Conservation (phyloP, 1,140 invertebrate genomes). For the Apis dorsata region DNA sequence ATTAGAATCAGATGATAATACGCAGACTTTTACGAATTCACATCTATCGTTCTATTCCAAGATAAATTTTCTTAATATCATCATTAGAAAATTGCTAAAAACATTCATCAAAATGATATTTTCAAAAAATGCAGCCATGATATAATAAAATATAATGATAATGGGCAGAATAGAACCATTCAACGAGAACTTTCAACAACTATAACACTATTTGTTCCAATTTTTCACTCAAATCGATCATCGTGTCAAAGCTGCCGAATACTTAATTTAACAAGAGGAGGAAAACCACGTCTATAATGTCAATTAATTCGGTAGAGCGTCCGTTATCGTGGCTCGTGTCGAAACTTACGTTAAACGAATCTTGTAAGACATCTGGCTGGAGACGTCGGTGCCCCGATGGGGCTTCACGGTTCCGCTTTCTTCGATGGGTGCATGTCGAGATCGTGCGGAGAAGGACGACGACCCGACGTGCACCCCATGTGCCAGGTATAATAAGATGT, state of each 20-base stretch:
- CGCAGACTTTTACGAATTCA: too few species aligned
- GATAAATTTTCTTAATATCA: too few species aligned
- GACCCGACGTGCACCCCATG: conserved; percentile 53
- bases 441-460: conserved; percentile 56
- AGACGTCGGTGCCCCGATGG: conserved; percentile 44
- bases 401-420: conserved; percentile 64
- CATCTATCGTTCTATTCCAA: too few species aligned
- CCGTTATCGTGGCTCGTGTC: conserved; percentile 43
- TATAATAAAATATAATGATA: too few species aligned
- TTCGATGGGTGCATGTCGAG: conserved; percentile 43
- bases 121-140: too few species aligned
- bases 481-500: conserved; percentile 70
- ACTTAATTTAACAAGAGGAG: neutral
- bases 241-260: neutral
- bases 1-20: too few species aligned
- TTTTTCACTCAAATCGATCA: neutral
- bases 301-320: conserved; percentile 43
- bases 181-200: neutral
- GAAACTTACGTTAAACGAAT: conserved; percentile 64
- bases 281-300: neutral
- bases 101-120: too few species aligned
- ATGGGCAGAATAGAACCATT: neutral
- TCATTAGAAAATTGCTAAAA: too few species aligned
- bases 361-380: conserved; percentile 67
- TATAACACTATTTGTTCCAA: neutral